Evolutionary conservation across 2,888 invertebrate species (phyloP).

Genomic region (Drosophila niveifrons): DNA sequence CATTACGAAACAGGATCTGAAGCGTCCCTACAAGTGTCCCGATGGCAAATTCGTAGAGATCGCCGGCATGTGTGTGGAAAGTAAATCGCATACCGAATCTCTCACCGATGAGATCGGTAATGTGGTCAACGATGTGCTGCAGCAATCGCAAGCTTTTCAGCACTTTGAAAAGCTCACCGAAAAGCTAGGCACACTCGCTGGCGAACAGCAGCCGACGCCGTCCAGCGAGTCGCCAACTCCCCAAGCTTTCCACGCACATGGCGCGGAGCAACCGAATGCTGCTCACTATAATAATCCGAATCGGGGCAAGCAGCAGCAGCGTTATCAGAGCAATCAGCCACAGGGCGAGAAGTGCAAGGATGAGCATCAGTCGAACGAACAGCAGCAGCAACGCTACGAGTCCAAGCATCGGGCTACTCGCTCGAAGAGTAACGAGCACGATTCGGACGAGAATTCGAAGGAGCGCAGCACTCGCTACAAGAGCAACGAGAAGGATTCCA

Average conservation of each 20-base stretch:
- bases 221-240: constrained; percentile 14
- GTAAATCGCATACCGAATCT: constrained; percentile 49
- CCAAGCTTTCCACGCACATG: constrained; percentile 31
- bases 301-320: constrained; percentile 15
- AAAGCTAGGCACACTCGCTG: constrained; percentile 60
- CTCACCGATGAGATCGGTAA: constrained; percentile 69
- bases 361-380: constrained; percentile 38
- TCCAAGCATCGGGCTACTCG: constrained; percentile 21
- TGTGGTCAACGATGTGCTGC: constrained; percentile 64
- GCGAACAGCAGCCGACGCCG: background rate
- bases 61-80: constrained; percentile 80
- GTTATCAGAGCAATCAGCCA: constrained; percentile 22
- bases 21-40: constrained; percentile 74
- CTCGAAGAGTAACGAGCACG: constrained; percentile 34
- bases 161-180: constrained; percentile 69
- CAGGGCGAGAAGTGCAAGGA: constrained; percentile 25
- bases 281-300: background rate
- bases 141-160: constrained; percentile 67
- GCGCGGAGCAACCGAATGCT: constrained; percentile 4
- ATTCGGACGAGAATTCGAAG: constrained; percentile 15
- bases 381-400: constrained; percentile 6
- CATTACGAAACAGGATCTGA: constrained; percentile 72
- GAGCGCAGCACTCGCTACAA: constrained; percentile 6
- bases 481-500: constrained; percentile 20
- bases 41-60: constrained; percentile 75